Conservation (phyloP, 2,797 vertebrate species). For the Hemitrygon akajei region DNA sequence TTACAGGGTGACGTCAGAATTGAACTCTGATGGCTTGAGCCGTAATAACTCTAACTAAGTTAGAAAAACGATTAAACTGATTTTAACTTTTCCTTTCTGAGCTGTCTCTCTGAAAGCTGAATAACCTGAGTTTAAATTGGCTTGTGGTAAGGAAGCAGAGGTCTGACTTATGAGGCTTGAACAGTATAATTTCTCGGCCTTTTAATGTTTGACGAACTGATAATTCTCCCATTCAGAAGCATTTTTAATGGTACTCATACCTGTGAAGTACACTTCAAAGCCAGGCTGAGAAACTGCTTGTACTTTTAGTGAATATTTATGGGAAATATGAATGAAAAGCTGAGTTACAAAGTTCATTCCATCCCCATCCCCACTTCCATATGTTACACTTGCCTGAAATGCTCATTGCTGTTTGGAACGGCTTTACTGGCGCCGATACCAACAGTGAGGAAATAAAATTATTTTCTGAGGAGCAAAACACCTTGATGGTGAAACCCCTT, state of each 20-base stretch:
- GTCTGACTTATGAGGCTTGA: background rate
- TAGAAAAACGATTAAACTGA: background rate
- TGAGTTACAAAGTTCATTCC: background rate
- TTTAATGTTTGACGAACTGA: too few species aligned
- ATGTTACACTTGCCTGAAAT: too few species aligned
- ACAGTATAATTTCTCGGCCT: background rate
- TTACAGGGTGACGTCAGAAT: too few species aligned
- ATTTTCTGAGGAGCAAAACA: too few species aligned
- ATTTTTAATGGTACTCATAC: background rate
- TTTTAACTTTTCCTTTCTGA: background rate
- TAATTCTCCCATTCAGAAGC: background rate
- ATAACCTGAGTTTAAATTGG: background rate
- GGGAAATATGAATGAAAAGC: background rate
- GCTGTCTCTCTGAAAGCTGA: background rate
- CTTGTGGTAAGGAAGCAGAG: background rate
- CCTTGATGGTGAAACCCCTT: too few species aligned
- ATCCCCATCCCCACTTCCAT: too few species aligned
- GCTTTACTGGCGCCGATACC: too few species aligned
- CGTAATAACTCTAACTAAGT: background rate
- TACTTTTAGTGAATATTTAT: background rate
- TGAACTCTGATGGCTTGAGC: too few species aligned
- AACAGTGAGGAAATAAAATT: too few species aligned
- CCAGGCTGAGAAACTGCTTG: background rate
- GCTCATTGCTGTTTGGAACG: too few species aligned
- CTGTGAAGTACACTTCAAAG: too few species aligned